Evolutionary conservation across 2,797 vertebrate species (phyloP).

Genomic region (Chlorospingus semifuscus): DNA sequence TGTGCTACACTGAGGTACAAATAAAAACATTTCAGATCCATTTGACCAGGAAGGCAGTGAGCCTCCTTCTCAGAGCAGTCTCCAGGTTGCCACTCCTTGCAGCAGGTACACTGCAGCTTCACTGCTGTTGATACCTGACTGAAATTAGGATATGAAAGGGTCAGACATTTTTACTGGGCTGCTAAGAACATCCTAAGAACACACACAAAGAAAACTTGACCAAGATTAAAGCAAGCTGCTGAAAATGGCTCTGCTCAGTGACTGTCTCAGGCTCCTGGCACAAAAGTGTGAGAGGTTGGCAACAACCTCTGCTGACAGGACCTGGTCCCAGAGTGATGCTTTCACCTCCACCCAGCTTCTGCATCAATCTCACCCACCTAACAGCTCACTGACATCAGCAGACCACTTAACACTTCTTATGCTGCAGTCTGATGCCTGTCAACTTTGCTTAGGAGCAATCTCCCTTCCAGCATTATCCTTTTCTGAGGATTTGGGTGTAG

Average conservation of each 20-base stretch:
- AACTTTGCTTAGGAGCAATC: neutral
- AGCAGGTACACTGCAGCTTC: neutral
- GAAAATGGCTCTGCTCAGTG: neutral
- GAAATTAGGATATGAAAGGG: neutral
- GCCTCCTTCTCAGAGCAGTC: neutral
- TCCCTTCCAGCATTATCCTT: neutral
- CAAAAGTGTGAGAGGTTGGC: accelerated
- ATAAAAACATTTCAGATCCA: neutral
- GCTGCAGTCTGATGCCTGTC: neutral
- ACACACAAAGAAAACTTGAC: neutral
- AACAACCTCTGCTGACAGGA: neutral
- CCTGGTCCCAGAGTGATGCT: neutral
- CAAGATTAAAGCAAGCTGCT: neutral
- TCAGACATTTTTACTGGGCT: neutral
- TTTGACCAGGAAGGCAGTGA: accelerated
- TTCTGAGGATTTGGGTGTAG: neutral
- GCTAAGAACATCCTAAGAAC: neutral
- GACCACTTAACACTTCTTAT: neutral
- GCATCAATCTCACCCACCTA: neutral
- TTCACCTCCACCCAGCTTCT: neutral
- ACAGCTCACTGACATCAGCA: neutral
- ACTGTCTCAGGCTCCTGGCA: neutral
- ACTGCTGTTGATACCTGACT: neutral
- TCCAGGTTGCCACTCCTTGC: accelerated
- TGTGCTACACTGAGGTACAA: neutral